A percentile compares a stretch with the other conserved stretches of the same genome.
Evolutionary conservation across 1,140 invertebrate genomes (phyloP).

Genomic region (Drosophila melanogaster): Release_6_plus_ISO1_MT NT_033779.5:9953501-9954000

Average conservation of each 20-base stretch:
- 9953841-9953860: conserved; percentile 86
- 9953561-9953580: conserved; percentile 89
- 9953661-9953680: conserved; percentile 84
- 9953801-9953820: conserved; percentile 87
- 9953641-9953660: conserved; percentile 90
- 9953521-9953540: conserved; percentile 89
- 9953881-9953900: conserved; percentile 86
- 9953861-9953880: conserved; percentile 85
- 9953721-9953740: conserved; percentile 47
- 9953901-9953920: conserved; percentile 86
- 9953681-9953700: conserved; percentile 78
- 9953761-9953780: conserved; percentile 69
- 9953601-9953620: conserved; percentile 89
- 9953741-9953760: conserved; percentile 72
- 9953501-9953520: conserved; percentile 96
- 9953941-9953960: conserved; percentile 87
- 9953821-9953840: conserved; percentile 87
- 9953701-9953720: conserved; percentile 71
- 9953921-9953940: conserved; percentile 86
- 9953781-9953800: conserved; percentile 84
- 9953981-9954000: conserved; percentile 86
- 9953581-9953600: conserved; percentile 90
- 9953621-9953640: conserved; percentile 88
- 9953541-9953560: conserved; percentile 88
- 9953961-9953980: conserved; percentile 87